These are phyloP conservation scores for Bubo blakistoni DNA, from an alignment of 2,113 vertebrate species.

Conservation along the genomic window DNA sequence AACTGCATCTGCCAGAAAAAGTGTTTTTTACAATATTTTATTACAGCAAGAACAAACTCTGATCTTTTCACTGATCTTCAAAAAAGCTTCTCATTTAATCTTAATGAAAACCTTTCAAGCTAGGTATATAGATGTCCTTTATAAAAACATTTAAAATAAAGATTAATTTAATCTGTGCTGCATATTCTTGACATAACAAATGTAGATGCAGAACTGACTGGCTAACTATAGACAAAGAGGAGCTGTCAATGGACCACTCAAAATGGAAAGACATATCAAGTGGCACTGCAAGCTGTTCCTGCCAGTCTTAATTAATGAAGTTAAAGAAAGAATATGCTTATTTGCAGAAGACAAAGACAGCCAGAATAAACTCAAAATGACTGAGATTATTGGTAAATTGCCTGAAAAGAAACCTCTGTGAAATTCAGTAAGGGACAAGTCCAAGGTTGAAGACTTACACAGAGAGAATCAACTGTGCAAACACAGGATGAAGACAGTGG, in stretches of 20 bases:
- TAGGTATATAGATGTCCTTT: neutral
- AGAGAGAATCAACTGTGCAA: neutral
- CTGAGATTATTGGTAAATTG: neutral
- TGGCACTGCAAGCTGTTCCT: neutral
- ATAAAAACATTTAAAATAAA: neutral
- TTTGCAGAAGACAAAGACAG: neutral
- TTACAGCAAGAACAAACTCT: neutral
- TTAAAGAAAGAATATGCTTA: neutral
- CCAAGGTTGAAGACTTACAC: neutral
- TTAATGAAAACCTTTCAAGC: neutral
- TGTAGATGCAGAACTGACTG: neutral
- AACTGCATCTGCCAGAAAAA: neutral
- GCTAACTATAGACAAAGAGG: neutral
- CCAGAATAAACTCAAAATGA: neutral
- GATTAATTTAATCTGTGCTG: neutral
- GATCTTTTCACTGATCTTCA: neutral
- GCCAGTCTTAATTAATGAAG: neutral
- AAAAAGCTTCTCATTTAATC: neutral
- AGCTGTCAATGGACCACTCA: neutral
- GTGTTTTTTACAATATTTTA: neutral
- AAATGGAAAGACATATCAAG: neutral
- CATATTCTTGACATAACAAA: neutral
- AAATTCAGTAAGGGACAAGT: neutral
- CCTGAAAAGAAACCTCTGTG: neutral
- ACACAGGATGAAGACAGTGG: neutral